Conservation (phyloP, 2,888 invertebrate genomes). For the Parnassius smintheus region DNA sequence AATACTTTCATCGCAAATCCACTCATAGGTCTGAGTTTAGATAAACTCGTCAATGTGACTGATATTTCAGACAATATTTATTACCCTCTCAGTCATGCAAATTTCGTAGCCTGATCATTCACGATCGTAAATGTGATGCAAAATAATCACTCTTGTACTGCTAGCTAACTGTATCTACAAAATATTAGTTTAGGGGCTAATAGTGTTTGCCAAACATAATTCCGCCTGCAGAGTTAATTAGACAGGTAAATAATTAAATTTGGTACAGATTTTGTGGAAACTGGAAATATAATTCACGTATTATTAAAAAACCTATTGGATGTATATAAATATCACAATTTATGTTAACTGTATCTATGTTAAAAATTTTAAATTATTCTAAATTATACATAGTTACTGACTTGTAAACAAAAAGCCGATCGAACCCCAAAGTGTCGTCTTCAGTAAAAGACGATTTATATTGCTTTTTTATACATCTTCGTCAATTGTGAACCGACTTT, state of each 20-base stretch:
- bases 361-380: too few relatives aligned
- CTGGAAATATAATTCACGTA: slow-evolving; percentile 5
- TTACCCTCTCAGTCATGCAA: slow-evolving; percentile 6
- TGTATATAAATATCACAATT: too few relatives aligned
- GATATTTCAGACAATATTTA: slow-evolving; percentile 13
- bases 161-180: slow-evolving; percentile 18
- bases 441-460: too few relatives aligned
- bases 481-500: too few relatives aligned
- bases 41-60: not conserved
- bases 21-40: not conserved
- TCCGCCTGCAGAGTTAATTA: slow-evolving; percentile 29
- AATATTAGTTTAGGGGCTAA: slow-evolving; percentile 24
- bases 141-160: slow-evolving; percentile 35
- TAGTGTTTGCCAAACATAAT: slow-evolving; percentile 29
- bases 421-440: too few relatives aligned
- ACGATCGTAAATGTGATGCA: slow-evolving; percentile 32
- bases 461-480: too few relatives aligned
- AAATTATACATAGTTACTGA: too few relatives aligned
- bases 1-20: too few relatives aligned
- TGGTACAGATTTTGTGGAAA: not conserved
- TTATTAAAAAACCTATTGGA: not conserved
- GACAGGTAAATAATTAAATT: slow-evolving; percentile 11
- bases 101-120: slow-evolving; percentile 5
- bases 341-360: too few relatives aligned
- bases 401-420: too few relatives aligned